phyloP scores from a whole-genome alignment of 92 coral and sea anemone species.

The Siderastrea radians region DNA sequence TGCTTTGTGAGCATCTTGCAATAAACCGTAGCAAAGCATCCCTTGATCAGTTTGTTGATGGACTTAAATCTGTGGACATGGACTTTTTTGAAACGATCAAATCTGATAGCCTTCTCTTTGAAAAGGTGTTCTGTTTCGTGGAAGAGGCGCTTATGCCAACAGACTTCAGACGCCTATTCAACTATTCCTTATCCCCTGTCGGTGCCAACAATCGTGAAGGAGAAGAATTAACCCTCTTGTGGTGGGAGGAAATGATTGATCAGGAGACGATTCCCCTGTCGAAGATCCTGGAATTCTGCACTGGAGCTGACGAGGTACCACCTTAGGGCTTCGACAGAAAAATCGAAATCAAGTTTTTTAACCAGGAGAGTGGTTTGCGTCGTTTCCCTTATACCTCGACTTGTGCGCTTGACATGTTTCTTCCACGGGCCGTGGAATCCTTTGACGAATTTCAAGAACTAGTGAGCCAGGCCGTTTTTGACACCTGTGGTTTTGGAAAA shows the following conservation, averaged over 20 bases:
- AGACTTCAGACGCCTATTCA: constrained; percentile 49
- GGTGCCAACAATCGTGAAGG: constrained; percentile 49
- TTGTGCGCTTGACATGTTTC: constrained; percentile 46
- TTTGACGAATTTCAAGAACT: constrained; percentile 45
- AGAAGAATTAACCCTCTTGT: constrained; percentile 40
- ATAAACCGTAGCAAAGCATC: constrained; percentile 56
- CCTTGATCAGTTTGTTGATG: constrained; percentile 52
- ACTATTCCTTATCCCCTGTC: constrained; percentile 24
- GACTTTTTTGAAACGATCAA: constrained; percentile 24
- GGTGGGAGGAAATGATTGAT: constrained; percentile 47
- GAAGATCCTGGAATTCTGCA: constrained; percentile 45
- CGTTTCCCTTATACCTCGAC: constrained; percentile 61
- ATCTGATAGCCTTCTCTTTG: constrained; percentile 19
- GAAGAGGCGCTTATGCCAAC: constrained; percentile 45
- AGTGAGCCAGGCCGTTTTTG: constrained; percentile 39
- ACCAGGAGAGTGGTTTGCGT: constrained; percentile 39
- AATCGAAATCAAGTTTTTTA: constrained; percentile 44
- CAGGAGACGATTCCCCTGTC: constrained; percentile 18
- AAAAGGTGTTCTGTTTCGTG: constrained; percentile 31
- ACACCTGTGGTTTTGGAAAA: constrained; percentile 54
- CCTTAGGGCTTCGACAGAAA: constrained; percentile 68
- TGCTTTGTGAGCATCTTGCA: constrained; percentile 47
- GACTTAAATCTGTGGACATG: constrained; percentile 25
- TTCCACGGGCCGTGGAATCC: constrained; percentile 57
- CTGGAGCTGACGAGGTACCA: constrained; percentile 54